Evolutionary conservation across 2,888 invertebrate genomes (phyloP), one percentile per base, ranked within the genome.

Genomic region (Danaus chrysippus): DNA sequence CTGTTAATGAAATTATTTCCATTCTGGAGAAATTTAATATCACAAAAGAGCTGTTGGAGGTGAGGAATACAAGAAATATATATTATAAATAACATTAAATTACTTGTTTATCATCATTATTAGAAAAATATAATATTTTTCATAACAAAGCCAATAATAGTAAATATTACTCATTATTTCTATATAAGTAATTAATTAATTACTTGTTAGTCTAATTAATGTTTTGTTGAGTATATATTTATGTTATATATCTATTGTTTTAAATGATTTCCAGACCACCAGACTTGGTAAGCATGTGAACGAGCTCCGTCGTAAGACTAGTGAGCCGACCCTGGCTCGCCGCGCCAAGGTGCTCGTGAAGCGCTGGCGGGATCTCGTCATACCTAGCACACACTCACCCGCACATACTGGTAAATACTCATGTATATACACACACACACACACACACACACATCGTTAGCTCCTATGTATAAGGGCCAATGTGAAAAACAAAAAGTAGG

Each of bases 251-350:
- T 11, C 9, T 44, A 41, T 54, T 10, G 46, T 12, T 10, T 12
- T 19, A 8, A 17, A 42, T 19, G 10, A 0, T 54, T 3, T 68
- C 1, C 91, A 97, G 97, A 94, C 95, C 94, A 98, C 98, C 93
- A 93, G 98, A 93, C 92, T 99, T 83, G 98, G 98, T 49, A 96
- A 96, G 86, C 95, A 96, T 83, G 96, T 98, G 85, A 98, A 98
- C 85, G 97, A 97, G 84, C 92, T 98, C 58, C 93, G 98, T 61
- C 93, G 96, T 65, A 96, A 96, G 86, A 97, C 97, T 52, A 93
- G 92, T 64, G 96, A 97, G 84, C 96, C 96, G 71, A 93, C 93
- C 65, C 92, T 98, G 82, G 97, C 98, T 59, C 95, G 96, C 77
- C 93, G 98, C 71, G 96, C 97, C 63, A 98, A 98, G 88, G 96